Conservation (phyloP, 2,797 vertebrate species). For the Halcyon badia region DNA sequence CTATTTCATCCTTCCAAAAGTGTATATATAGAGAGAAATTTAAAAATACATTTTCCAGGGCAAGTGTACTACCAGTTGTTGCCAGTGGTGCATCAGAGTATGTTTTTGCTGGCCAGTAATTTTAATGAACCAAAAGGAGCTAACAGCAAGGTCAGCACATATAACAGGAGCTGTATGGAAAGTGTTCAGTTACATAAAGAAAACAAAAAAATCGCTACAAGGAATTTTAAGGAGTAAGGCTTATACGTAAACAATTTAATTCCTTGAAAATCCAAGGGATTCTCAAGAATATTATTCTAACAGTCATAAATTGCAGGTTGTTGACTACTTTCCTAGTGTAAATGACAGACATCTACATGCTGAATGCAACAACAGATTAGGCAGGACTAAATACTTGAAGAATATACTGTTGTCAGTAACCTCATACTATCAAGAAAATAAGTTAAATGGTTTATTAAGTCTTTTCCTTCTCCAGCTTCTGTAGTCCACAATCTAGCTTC, state of each 20-base stretch:
- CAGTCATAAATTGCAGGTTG: background rate
- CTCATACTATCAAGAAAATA: background rate
- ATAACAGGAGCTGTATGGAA: background rate
- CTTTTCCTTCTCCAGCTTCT: background rate
- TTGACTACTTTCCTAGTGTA: background rate
- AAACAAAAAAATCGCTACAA: background rate
- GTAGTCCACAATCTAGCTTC: background rate
- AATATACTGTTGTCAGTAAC: background rate
- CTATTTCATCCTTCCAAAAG: background rate
- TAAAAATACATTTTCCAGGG: background rate
- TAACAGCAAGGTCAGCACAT: background rate
- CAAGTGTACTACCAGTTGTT: accelerated
- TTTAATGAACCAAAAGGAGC: background rate
- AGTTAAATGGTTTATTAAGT: background rate
- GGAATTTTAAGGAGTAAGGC: background rate
- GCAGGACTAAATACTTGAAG: background rate
- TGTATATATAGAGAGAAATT: background rate
- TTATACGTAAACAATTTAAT: background rate
- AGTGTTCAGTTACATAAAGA: background rate
- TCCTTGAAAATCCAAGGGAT: background rate
- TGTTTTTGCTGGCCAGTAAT: background rate
- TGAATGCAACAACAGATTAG: background rate
- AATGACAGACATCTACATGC: background rate
- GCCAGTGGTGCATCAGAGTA: background rate
- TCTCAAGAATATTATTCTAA: background rate